A percentile compares a stretch with the other conserved stretches of the same genome.
Conservation (phyloP, 2,888 invertebrate genomes). For the Latrodectus elegans region DNA sequence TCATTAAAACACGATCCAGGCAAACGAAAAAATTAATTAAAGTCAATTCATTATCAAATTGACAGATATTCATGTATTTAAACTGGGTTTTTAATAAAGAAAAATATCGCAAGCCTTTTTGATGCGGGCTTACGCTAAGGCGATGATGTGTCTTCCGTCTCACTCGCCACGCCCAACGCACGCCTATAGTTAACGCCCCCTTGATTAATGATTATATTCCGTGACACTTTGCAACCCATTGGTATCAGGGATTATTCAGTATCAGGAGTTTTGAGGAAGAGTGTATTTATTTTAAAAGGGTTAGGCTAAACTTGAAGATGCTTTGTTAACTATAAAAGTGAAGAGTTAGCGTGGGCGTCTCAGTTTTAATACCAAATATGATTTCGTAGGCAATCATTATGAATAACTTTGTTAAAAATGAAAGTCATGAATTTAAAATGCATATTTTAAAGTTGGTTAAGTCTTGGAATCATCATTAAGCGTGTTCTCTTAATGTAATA, state of each 20-base stretch:
- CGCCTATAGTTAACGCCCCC: constrained; percentile 66
- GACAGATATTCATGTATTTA: neutral
- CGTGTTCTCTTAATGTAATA: no score
- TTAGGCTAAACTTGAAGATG: neutral
- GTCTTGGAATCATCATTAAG: no score
- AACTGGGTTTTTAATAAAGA: neutral
- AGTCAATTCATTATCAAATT: no score
- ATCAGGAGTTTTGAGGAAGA: constrained; percentile 10
- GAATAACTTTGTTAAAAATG: neutral
- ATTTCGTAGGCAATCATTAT: neutral
- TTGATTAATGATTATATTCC: constrained; percentile 64
- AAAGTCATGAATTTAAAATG: neutral
- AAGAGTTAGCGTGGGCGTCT: neutral
- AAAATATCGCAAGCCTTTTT: constrained; percentile 30
- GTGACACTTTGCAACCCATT: constrained; percentile 49
- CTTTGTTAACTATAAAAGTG: neutral
- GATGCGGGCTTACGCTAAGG: constrained; percentile 40
- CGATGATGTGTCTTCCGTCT: constrained; percentile 57
- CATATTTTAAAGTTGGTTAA: neutral
- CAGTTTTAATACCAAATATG: neutral
- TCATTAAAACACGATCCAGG: no score
- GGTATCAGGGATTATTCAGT: constrained; percentile 52
- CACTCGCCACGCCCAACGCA: constrained; percentile 47
- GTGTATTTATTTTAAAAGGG: neutral
- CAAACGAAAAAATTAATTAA: no score